Conservation (phyloP, 2,113 vertebrate genomes). For the Isurus oxyrinchus region DNA sequence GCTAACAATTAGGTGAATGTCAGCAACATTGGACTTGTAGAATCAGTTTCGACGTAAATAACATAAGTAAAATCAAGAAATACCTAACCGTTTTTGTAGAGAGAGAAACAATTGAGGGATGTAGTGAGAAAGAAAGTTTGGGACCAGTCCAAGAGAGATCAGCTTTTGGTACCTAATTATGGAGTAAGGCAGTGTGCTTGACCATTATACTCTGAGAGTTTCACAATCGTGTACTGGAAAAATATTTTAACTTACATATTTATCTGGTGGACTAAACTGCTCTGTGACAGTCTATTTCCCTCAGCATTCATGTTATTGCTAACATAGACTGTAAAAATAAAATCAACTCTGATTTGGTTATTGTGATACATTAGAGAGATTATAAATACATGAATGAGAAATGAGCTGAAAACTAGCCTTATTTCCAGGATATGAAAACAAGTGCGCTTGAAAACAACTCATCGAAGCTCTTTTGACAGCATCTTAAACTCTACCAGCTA, state of each 20-base stretch:
- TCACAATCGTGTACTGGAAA: not conserved
- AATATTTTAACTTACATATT: conserved; percentile 11
- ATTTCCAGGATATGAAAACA: not conserved
- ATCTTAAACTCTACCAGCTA: too few species aligned
- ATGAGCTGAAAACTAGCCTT: conserved; percentile 5
- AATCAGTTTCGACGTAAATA: too few species aligned
- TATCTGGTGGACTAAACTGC: not conserved
- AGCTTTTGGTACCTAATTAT: not conserved
- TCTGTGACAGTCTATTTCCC: conserved; percentile 5
- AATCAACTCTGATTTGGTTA: conserved; percentile 27
- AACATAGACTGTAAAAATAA: conserved; percentile 26
- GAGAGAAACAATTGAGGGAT: not conserved
- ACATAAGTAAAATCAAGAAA: not conserved
- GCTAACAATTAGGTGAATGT: not conserved
- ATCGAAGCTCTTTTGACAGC: too few species aligned
- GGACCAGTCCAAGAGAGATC: not conserved
- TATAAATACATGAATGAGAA: conserved; percentile 33
- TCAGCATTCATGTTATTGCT: conserved; percentile 24
- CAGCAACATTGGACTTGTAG: not conserved
- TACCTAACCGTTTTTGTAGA: not conserved
- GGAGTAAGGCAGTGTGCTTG: not conserved
- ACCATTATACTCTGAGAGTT: not conserved
- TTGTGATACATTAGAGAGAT: conserved; percentile 17
- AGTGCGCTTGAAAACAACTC: not conserved
- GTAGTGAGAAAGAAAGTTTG: not conserved